Base-by-base conservation (phyloP, 2,113 vertebrate species). In the Microcebus jonahi region DNA sequence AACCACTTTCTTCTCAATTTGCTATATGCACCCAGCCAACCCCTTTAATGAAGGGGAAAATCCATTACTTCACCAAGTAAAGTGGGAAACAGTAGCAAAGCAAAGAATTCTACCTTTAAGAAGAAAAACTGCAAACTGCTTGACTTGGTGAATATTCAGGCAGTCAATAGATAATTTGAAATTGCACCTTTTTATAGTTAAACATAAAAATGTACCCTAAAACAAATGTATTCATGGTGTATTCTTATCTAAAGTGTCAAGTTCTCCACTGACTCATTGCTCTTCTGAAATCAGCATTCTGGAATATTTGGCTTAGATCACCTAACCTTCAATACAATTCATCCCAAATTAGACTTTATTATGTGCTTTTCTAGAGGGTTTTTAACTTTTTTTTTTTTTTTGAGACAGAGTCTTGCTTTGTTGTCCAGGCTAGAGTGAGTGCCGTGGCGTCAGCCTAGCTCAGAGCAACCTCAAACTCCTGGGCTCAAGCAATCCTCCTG, bases 1-100 rank as follows among this genome's bases (percentile, higher is more conserved):
- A 94, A 88, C 82, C 61, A 77, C 77, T 91, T 83, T 82, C 77
- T 89, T 68, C 55, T 89, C 95, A 94, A 50, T 91, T 91, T 94
- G 48, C 79, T 88, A 11, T 5, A 45, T 36, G 83, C 27, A 82
- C 42, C 65, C 71, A 21, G 77, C 27, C 88, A 73, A 68, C 12
- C 48, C 48, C 95, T 88, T 84, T 67, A 88, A 50, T 29, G 29
- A 79, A 70, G 34, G 29, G 9, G 53, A 59, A 91, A 82, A 70
- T 80, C 45, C 42, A 80, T 91, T 59, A 81, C 86, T 71, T 85
- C 17, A 67, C 57, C 27, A 71, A 31, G 21, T 65, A 76, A 12
- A 34, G 29, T 55, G 31, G n/a, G 39, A 68, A 88, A 82, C 34
- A 25, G 20, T 7, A n/a, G n/a, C 39, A 80, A 45, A 73, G 67